These are phyloP conservation scores for Orchesella cincta DNA, from an alignment of 1,140 invertebrate genomes.

Conservation along the genomic window DNA sequence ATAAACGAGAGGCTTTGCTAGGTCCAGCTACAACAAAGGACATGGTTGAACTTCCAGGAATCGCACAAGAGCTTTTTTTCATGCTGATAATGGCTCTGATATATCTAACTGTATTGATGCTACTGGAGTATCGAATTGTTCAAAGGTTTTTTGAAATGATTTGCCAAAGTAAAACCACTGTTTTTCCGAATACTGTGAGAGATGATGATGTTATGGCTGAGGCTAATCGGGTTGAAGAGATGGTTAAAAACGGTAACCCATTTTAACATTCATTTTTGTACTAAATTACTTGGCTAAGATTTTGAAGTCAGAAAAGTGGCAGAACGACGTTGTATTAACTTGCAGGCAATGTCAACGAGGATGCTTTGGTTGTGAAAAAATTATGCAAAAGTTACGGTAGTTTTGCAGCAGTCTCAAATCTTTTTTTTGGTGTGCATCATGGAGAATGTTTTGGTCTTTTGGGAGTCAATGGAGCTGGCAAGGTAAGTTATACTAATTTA, in stretches of 20 bases:
- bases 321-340: too few species aligned
- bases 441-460: constrained; percentile 45
- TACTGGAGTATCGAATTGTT: constrained; percentile 42
- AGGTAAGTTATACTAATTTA: constrained; percentile 60
- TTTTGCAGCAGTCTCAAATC: constrained; percentile 46
- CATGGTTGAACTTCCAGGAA: constrained; percentile 33
- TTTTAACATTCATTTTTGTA: too few species aligned
- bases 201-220: constrained; percentile 44
- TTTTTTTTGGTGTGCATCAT: constrained; percentile 49
- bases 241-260: background rate
- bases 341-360: too few species aligned
- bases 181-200: constrained; percentile 8
- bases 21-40: background rate
- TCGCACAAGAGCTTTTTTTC: constrained; percentile 47
- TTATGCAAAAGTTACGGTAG: constrained; percentile 45
- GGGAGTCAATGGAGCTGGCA: constrained; percentile 58
- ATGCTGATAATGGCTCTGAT: constrained; percentile 36
- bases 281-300: too few species aligned
- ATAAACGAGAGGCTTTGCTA: too few species aligned
- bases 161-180: constrained; percentile 11
- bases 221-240: background rate
- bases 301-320: too few species aligned
- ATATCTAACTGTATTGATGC: constrained; percentile 33
- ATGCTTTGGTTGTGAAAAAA: constrained; percentile 19
- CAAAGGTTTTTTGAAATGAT: constrained; percentile 36